phyloP scores from a whole-genome alignment of 1,140 invertebrate species.

The Stenopsyche tienmushanensis region DNA sequence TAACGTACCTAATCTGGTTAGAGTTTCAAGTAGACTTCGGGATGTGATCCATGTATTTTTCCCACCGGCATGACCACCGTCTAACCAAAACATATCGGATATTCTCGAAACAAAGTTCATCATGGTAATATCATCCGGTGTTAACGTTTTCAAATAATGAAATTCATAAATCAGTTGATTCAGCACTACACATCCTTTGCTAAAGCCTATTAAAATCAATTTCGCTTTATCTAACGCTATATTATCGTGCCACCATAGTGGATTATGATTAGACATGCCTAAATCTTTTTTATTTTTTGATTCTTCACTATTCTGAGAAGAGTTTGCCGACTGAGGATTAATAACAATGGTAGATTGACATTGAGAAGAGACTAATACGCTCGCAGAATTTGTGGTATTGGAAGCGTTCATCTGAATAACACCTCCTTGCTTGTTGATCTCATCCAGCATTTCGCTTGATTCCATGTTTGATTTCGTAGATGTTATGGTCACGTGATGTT shows the following conservation, averaged over 20 bases:
- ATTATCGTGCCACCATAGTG: conserved; percentile 51
- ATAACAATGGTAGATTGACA: conserved; percentile 33
- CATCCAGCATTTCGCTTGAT: background rate
- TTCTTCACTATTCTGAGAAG: no score
- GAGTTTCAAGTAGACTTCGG: conserved; percentile 65
- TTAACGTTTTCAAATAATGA: conserved; percentile 67
- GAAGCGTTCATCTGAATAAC: conserved; percentile 28
- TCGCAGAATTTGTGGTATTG: conserved; percentile 2
- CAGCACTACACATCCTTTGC: conserved; percentile 88
- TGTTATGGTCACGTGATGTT: conserved; percentile 36
- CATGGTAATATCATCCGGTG: conserved; percentile 61
- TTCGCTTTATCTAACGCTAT: conserved; percentile 52
- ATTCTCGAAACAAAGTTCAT: conserved; percentile 63
- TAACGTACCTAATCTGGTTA: conserved; percentile 62
- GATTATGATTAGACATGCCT: conserved; percentile 19
- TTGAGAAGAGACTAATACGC: conserved; percentile 30
- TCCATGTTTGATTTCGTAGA: conserved; percentile 21
- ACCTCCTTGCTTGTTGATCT: conserved; percentile 22
- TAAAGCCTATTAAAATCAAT: conserved; percentile 72
- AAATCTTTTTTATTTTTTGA: conserved; percentile 26
- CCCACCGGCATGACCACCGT: conserved; percentile 81
- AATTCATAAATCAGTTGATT: conserved; percentile 89
- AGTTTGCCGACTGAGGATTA: conserved; percentile 25
- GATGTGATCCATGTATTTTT: conserved; percentile 85
- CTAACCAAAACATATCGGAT: conserved; percentile 80